These are phyloP conservation scores for Cricetomys ansorgei DNA, from an alignment of 2,113 vertebrate species.

Conservation along the genomic window DNA sequence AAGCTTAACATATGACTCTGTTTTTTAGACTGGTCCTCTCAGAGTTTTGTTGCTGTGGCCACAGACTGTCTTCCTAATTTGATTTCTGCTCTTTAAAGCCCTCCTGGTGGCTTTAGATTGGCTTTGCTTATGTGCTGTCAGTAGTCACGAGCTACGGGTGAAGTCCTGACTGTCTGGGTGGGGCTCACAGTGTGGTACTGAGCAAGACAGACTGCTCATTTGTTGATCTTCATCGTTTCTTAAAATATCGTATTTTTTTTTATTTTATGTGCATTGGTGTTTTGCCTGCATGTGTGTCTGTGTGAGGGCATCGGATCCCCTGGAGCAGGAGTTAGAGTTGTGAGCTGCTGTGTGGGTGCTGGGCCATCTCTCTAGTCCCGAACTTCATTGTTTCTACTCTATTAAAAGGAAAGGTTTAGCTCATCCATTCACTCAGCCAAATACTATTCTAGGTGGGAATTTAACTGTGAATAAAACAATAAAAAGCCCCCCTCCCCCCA, in stretches of 20 bases:
- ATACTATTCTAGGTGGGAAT: not conserved
- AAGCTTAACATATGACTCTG: not conserved
- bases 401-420: not conserved
- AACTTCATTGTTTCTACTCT: not conserved
- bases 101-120: not conserved
- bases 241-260: no score
- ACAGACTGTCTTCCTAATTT: constrained; percentile 24
- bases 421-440: constrained; percentile 18
- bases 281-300: no score
- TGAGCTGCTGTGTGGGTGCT: no score
- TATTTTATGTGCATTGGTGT: no score
- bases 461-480: constrained; percentile 2
- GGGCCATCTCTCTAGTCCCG: no score
- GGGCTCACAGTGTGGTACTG: not conserved
- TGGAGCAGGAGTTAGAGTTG: no score
- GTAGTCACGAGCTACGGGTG: not conserved
- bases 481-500: not conserved
- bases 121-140: not conserved
- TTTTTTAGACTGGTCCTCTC: constrained; percentile 54
- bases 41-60: constrained; percentile 8
- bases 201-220: not conserved
- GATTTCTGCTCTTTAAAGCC: constrained; percentile 8
- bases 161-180: not conserved
- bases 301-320: no score
- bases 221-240: not conserved